A percentile compares a stretch with the other conserved stretches of the same genome.
phyloP scores from a whole-genome alignment of 2,797 vertebrate species.

The Acipenser transmontanus region DNA sequence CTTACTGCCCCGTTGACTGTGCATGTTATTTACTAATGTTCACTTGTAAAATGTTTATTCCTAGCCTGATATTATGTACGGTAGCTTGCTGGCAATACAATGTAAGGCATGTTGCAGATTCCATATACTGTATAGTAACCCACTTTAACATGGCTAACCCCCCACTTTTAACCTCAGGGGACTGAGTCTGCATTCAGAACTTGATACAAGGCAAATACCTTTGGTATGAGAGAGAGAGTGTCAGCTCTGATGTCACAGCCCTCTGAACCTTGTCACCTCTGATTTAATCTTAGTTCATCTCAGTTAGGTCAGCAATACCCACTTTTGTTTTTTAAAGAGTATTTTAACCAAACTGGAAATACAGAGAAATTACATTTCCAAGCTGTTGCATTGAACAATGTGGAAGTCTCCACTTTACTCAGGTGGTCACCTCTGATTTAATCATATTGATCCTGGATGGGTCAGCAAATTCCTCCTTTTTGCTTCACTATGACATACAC shows the following conservation, averaged over 20 bases:
- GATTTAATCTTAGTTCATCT: conserved; percentile 20
- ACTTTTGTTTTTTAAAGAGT: conserved; percentile 16
- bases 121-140: too few species aligned
- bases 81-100: too few species aligned
- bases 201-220: conserved; percentile 9
- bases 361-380: conserved; percentile 28
- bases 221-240: conserved; percentile 24
- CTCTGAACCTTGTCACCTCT: conserved; percentile 24
- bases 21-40: too few species aligned
- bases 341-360: conserved; percentile 27
- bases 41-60: too few species aligned
- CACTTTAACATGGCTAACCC: too few species aligned
- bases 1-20: too few species aligned
- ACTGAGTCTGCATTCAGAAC: too few species aligned
- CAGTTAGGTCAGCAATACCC: conserved; percentile 1
- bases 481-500: background rate
- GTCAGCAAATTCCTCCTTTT: conserved; percentile 21
- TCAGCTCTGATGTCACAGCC: conserved; percentile 31
- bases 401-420: conserved; percentile 23
- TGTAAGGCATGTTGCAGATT: too few species aligned
- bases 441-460: conserved; percentile 35
- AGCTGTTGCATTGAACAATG: conserved; percentile 15
- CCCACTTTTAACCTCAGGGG: too few species aligned
- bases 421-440: conserved; percentile 39
- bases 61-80: too few species aligned